These are phyloP conservation scores for Lycocerus yunnanus DNA, from an alignment of 2,888 invertebrate genomes.

Conservation along the genomic window DNA sequence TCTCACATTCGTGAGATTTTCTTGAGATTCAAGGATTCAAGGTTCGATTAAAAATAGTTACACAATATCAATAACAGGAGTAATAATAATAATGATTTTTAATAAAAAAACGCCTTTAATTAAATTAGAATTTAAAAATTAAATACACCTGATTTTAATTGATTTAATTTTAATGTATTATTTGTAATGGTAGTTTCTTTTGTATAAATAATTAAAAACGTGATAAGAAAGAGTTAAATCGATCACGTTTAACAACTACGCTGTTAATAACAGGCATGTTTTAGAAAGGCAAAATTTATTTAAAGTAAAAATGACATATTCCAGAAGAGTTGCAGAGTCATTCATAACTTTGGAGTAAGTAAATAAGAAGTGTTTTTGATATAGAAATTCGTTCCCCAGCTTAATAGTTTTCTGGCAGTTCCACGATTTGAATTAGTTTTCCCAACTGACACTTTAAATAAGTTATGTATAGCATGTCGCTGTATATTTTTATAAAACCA, in stretches of 20 bases:
- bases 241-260: constrained; percentile 8
- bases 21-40: too few relatives aligned
- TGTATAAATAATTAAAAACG: constrained; percentile 17
- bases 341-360: constrained; percentile 12
- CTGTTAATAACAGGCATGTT: constrained; percentile 10
- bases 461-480: constrained; percentile 43
- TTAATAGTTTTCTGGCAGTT: constrained; percentile 28
- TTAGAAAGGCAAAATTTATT: constrained; percentile 12
- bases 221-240: constrained; percentile 11
- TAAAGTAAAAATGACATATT: constrained; percentile 25
- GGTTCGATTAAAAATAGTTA: background rate
- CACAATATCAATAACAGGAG: background rate
- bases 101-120: background rate
- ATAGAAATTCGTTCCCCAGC: constrained; percentile 33
- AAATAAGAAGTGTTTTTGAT: constrained; percentile 42
- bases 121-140: background rate
- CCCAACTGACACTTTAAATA: constrained; percentile 52
- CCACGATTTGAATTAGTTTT: constrained; percentile 50
- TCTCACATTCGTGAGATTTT: too few relatives aligned
- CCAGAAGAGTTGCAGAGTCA: constrained; percentile 17
- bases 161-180: background rate
- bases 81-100: background rate
- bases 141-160: background rate
- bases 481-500: constrained; percentile 31
- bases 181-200: background rate